A percentile compares a stretch with the other conserved stretches of the same genome.
phyloP scores from a whole-genome alignment of 2,113 vertebrate species.

The Parus major region DNA sequence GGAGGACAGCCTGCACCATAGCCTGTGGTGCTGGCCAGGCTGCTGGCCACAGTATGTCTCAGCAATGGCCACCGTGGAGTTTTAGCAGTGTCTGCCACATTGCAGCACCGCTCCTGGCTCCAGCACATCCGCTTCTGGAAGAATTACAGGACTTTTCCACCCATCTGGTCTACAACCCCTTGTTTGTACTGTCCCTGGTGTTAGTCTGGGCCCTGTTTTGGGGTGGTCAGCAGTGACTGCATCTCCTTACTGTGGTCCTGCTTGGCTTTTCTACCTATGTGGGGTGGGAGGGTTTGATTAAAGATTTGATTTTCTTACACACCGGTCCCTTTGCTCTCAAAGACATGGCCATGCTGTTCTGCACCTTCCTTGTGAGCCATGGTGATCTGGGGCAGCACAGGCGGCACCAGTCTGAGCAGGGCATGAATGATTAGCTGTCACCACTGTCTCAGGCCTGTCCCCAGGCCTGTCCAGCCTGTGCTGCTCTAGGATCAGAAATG shows the following conservation, averaged over 20 bases:
- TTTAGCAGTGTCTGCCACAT: rapidly evolving
- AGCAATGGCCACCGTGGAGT: rapidly evolving
- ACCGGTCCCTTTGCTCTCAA: not conserved
- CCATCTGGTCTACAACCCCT: rapidly evolving
- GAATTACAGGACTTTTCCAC: not conserved
- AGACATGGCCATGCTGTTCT: rapidly evolving
- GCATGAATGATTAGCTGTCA: not conserved
- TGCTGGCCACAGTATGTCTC: rapidly evolving
- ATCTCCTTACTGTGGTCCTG: not conserved
- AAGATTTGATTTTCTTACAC: constrained; percentile 4
- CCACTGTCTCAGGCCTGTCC: not conserved
- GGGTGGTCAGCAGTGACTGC: rapidly evolving
- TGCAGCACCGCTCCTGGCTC: rapidly evolving
- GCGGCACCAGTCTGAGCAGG: not conserved
- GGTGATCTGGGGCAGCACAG: not conserved
- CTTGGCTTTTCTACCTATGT: not conserved
- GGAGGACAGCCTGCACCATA: not conserved
- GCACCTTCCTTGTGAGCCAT: rapidly evolving
- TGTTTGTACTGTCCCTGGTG: not conserved
- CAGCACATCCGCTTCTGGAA: not conserved
- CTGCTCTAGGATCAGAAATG: not conserved
- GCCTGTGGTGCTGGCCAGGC: not conserved
- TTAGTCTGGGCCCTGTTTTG: not conserved
- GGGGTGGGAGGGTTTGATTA: constrained; percentile 1
- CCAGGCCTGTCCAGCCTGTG: not conserved